Percentiles rank a stretch among this genome's conserved stretches.
phyloP scores from a whole-genome alignment of 2,888 invertebrate species.

The Drosophila formosana region DNA sequence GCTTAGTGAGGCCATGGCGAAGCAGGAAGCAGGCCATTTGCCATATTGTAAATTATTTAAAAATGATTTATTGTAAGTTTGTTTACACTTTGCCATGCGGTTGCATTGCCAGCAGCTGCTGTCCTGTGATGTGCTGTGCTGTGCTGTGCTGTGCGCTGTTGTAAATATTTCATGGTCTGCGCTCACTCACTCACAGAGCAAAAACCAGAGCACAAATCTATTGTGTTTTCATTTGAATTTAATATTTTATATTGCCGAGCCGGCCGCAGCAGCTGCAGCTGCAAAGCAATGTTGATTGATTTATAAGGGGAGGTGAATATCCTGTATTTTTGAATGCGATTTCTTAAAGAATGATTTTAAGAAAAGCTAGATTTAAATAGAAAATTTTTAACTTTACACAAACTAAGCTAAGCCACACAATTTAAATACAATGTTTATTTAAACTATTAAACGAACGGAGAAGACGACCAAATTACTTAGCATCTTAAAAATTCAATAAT shows the following conservation, averaged over 20 bases:
- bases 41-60: conserved; percentile 74
- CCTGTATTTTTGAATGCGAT: not conserved
- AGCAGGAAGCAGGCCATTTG: conserved; percentile 19
- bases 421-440: no score
- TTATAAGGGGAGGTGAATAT: not conserved
- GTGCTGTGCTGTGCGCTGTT: conserved; percentile 44
- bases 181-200: conserved; percentile 15
- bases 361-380: not conserved
- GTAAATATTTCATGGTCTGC: conserved; percentile 61
- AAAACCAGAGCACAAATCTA: conserved; percentile 63
- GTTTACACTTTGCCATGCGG: conserved; percentile 75
- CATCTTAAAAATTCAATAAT: no score
- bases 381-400: not conserved
- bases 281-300: not conserved
- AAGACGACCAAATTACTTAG: no score
- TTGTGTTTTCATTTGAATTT: conserved; percentile 73
- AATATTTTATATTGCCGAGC: conserved; percentile 63
- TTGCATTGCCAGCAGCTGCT: conserved; percentile 63
- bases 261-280: conserved; percentile 21
- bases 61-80: conserved; percentile 77
- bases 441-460: no score
- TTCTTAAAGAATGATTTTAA: not conserved
- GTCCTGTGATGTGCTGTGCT: conserved; percentile 47
- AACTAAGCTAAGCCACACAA: no score
- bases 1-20: not conserved